These are phyloP conservation scores for Laothoe populi DNA, from an alignment of 2,888 invertebrate species.

Conservation along the genomic window DNA sequence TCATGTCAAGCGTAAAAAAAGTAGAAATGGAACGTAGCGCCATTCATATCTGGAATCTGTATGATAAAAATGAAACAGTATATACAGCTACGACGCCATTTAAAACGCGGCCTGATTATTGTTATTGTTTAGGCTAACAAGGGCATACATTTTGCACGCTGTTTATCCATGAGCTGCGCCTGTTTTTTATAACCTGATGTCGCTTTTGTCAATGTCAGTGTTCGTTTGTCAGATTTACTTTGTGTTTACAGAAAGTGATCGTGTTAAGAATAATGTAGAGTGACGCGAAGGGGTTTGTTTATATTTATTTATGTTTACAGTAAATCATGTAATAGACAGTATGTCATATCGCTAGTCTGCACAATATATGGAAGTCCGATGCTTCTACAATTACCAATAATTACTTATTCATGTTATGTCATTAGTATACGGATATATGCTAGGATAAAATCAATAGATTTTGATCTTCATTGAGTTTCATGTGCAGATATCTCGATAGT, in stretches of 20 bases:
- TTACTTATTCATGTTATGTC: background rate
- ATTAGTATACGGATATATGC: background rate
- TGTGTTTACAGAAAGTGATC: constrained; percentile 4
- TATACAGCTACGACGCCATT: background rate
- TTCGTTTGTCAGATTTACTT: background rate
- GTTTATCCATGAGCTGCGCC: constrained; percentile 5
- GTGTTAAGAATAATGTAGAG: background rate
- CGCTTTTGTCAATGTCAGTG: background rate
- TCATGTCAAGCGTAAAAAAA: constrained; percentile 7
- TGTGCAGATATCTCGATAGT: too few species aligned
- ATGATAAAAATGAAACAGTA: constrained; percentile 3
- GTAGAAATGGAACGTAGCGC: background rate
- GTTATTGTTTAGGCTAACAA: constrained; percentile 13
- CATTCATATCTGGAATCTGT: constrained; percentile 13
- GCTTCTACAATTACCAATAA: background rate
- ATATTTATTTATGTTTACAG: background rate
- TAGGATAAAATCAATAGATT: background rate
- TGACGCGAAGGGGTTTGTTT: background rate
- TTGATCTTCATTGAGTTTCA: too few species aligned
- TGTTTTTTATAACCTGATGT: constrained; percentile 3
- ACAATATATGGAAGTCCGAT: too few species aligned
- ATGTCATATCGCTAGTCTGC: too few species aligned
- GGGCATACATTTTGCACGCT: background rate
- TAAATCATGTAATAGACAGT: too few species aligned
- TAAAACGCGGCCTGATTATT: constrained; percentile 4